A percentile compares a stretch with the other conserved stretches of the same genome.
Conservation (phyloP, 2,888 invertebrate species). For the Belgica antarctica region DNA sequence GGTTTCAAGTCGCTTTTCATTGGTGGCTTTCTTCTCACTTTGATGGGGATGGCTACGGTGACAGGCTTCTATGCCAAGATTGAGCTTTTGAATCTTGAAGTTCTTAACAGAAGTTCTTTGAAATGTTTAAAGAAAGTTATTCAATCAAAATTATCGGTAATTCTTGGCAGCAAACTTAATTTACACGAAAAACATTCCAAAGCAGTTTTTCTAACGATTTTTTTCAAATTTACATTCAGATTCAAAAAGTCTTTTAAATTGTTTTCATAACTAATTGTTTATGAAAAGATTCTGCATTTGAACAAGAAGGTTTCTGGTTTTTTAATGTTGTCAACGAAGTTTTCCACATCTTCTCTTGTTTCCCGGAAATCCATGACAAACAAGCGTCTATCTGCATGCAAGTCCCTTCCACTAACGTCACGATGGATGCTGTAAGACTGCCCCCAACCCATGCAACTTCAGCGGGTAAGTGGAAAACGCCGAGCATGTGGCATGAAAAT, state of each 20-base stretch:
- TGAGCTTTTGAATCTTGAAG: no score
- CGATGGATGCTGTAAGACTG: neutral
- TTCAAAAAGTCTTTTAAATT: no score
- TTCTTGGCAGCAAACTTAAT: no score
- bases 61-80: no score
- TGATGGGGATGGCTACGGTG: no score
- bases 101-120: no score
- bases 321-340: neutral
- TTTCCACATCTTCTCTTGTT: neutral
- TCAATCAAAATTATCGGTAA: no score
- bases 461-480: neutral
- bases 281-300: neutral
- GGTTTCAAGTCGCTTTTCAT: constrained; percentile 18
- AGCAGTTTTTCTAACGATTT: no score
- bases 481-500: constrained; percentile 22
- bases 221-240: no score
- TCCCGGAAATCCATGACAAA: neutral
- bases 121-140: no score
- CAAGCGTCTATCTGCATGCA: neutral
- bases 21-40: neutral
- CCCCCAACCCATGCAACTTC: neutral
- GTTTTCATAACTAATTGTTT: neutral
- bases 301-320: neutral
- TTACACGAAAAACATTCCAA: no score
- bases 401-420: neutral